Conservation (phyloP, 2,797 vertebrate genomes). For the Fringilla coelebs region DNA sequence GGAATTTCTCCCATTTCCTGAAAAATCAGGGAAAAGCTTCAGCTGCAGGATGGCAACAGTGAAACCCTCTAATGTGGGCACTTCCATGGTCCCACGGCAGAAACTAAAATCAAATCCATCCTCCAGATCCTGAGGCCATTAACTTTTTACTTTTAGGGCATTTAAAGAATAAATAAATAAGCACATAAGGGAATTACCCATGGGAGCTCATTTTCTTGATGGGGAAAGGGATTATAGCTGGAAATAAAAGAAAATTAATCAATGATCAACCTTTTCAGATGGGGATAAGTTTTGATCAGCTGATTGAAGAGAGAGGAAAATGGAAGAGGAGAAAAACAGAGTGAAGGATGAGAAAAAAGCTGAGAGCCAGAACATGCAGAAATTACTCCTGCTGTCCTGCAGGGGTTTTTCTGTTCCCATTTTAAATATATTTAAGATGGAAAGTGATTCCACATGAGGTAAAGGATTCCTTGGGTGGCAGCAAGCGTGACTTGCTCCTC, state of each 20-base stretch:
- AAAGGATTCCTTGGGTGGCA: not conserved
- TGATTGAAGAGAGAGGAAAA: not conserved
- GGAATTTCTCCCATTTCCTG: not conserved
- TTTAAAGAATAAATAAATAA: constrained; percentile 11
- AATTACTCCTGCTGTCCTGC: not conserved
- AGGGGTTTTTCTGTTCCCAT: not conserved
- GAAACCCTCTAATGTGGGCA: not conserved
- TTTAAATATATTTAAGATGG: not conserved
- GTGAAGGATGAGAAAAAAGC: not conserved
- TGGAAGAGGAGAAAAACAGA: not conserved
- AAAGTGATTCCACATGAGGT: not conserved
- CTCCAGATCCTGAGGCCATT: not conserved
- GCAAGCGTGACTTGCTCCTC: not conserved
- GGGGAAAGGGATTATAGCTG: not conserved
- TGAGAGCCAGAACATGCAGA: not conserved
- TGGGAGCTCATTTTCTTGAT: not conserved
- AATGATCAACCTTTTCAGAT: not conserved
- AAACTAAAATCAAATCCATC: not conserved
- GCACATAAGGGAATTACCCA: not conserved
- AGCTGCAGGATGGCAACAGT: not conserved
- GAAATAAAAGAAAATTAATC: not conserved
- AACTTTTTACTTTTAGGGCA: not conserved
- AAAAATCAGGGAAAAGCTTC: not conserved
- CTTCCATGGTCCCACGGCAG: not conserved
- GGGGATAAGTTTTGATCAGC: not conserved